A percentile compares a stretch with the other conserved stretches of the same genome.
Evolutionary conservation across 2,797 vertebrate species (phyloP).

Genomic region (Pogonophryne albipinna): DNA sequence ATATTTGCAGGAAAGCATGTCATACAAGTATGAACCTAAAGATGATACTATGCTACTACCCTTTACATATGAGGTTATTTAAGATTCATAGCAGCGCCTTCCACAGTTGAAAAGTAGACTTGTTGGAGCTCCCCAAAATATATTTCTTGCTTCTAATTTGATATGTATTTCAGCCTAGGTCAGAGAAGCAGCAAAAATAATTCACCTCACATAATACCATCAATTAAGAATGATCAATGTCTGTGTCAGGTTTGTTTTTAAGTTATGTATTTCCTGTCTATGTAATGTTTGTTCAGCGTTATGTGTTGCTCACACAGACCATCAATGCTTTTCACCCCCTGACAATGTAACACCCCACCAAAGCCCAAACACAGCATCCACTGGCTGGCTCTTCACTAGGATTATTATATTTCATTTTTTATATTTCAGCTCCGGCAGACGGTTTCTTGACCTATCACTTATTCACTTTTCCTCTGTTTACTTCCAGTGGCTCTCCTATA

Average conservation of each 20-base stretch:
- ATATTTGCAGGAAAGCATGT: no score
- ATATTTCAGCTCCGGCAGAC: constrained; percentile 9
- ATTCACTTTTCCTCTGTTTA: constrained; percentile 15
- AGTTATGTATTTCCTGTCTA: background rate
- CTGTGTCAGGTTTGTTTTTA: background rate
- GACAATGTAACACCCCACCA: constrained; percentile 19
- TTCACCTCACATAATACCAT: background rate
- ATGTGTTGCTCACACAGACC: constrained; percentile 25
- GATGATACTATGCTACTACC: no score
- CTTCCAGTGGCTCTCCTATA: background rate
- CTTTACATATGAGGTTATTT: no score
- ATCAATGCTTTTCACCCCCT: constrained; percentile 10
- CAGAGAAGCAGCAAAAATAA: background rate
- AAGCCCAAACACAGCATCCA: constrained; percentile 4
- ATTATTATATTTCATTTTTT: constrained; percentile 13
- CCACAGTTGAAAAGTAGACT: background rate
- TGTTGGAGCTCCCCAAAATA: background rate
- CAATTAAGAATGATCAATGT: background rate
- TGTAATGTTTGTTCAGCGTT: background rate
- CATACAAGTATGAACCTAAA: no score
- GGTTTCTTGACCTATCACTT: constrained; percentile 20
- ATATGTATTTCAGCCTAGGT: background rate
- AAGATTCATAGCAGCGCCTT: background rate
- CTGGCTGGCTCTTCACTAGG: constrained; percentile 8
- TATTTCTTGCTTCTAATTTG: background rate